Base-by-base conservation (phyloP, 2,113 vertebrate genomes). In the Gambusia holbrooki region DNA sequence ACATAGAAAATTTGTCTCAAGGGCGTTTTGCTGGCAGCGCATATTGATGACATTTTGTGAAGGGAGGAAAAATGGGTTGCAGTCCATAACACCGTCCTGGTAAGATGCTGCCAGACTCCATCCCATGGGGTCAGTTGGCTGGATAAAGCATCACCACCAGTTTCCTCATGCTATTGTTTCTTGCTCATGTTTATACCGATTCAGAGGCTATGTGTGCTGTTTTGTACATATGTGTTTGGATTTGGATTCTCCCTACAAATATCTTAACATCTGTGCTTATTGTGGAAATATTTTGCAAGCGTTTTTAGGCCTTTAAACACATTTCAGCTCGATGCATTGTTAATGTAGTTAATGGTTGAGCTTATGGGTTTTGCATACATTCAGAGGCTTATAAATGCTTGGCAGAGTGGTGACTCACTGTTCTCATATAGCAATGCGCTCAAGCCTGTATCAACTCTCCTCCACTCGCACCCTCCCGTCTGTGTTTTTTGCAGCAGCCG, bases 371-470 rank as follows among this genome's bases (percentile, higher is more conserved):
- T 58, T 15, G n/a, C 45, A 51, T 71, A 74, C 66, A 76, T 75
- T 71, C 54, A 28, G 62, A 71, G 58, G 68, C 64, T 64, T 69
- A 33, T 70, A 74, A 76, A 77, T 63, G 71, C 67, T 62, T 82
- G 64, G 81, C 74, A 51, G 73, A 70, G 17, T 32, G 80, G 84
- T 92, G 89, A 93, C 82, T 91, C 92, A 92, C 84, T 81, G 83
- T 80, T 87, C 86, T 88, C 82, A 67, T 82, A 80, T 80, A 79
- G 74, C 85, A 13, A 35, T 27, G 66, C 73, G 77, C 83, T 81
- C 81, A 22, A 27, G 66, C 48, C 83, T 61, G 69, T 87, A 88
- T 91, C 79, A 79, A 89, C 86, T 82, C 76, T 13, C 28, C 71
- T 33, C 80, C 77, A 77, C 77, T 88, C 79, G 73, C 73, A 2